Evolutionary conservation across 2,113 vertebrate species (phyloP), one percentile per base, ranked within the genome.

Genomic region (Dermatemys mawii): DNA sequence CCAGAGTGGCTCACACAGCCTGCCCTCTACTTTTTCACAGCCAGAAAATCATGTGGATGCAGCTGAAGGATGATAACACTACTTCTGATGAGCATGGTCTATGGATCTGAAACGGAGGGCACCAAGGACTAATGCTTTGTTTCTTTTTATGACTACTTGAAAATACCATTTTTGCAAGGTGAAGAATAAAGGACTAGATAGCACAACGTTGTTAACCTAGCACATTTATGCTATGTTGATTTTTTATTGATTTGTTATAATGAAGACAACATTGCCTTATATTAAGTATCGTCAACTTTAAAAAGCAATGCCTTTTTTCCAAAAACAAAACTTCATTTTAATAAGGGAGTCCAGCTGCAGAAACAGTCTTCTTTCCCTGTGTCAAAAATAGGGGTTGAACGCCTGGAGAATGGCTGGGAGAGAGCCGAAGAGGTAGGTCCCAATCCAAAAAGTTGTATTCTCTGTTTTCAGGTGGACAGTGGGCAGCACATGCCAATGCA

Each of bases 401-500:
- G 49, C 7, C n/a, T 67, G 19, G 70, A 41, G 38, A 75, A 41
- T 24, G 22, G 17, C n/a, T 22, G n/a, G 9, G n/a, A 70, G 19
- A 21, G n/a, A 70, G n/a, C 63, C n/a, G 19, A 70, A 38, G 70
- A 75, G 70, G 70, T 38, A 41, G 41, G 5, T 75, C 70, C n/a
- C 38, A 75, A 44, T 75, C 38, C 38, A 79, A 78, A 22, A 60
- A 92, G 53, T 10, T 78, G 21, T 0, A 51, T 13, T 70, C n/a
- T 19, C 79, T 7, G 22, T 46, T 85, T 88, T 93, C 27, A 48
- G 81, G 38, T 60, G 54, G 3, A 9, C 41, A 89, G 93, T 2
- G 0, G 1, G 3, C 84, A 81, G 27, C 82, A 85, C 32, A 26
- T n/a, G 5, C n/a, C 29, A 54, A 54, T 3, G 11, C n/a, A 93